Conservation (phyloP, 2,797 vertebrate species). For the Muscicapa comitata region DNA sequence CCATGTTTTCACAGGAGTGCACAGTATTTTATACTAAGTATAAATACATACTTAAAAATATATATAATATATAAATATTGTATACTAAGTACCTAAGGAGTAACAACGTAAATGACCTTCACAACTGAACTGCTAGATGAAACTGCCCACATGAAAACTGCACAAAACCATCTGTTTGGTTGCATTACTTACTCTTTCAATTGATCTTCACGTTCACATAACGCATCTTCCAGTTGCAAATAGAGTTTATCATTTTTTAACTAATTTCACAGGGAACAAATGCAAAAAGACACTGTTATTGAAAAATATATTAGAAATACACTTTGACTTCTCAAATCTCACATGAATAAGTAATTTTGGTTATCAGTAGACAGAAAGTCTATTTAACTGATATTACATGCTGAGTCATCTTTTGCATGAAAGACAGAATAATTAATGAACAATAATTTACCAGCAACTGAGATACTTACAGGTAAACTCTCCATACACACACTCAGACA, state of each 20-base stretch:
- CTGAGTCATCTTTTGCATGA: background rate
- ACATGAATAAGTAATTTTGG: background rate
- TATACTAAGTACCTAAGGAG: background rate
- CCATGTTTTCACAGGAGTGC: background rate
- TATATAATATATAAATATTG: no score
- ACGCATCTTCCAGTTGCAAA: constrained; percentile 89
- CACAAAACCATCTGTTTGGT: background rate
- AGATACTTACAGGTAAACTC: background rate
- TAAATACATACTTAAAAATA: no score
- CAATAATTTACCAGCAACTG: background rate
- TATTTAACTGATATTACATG: background rate
- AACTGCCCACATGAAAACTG: background rate
- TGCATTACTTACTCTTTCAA: constrained; percentile 84
- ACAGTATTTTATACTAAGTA: background rate
- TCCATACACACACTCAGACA: background rate
- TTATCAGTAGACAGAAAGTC: background rate
- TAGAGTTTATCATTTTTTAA: constrained; percentile 92
- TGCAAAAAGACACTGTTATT: constrained; percentile 7
- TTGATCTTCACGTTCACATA: constrained; percentile 89
- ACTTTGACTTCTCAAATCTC: background rate
- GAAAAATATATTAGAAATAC: background rate
- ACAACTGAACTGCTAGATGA: background rate
- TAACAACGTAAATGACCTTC: background rate
- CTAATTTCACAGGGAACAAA: constrained; percentile 69
- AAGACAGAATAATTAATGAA: background rate